phyloP scores from a whole-genome alignment of 1,140 invertebrate species.

The Sitodiplosis mosellana region DNA sequence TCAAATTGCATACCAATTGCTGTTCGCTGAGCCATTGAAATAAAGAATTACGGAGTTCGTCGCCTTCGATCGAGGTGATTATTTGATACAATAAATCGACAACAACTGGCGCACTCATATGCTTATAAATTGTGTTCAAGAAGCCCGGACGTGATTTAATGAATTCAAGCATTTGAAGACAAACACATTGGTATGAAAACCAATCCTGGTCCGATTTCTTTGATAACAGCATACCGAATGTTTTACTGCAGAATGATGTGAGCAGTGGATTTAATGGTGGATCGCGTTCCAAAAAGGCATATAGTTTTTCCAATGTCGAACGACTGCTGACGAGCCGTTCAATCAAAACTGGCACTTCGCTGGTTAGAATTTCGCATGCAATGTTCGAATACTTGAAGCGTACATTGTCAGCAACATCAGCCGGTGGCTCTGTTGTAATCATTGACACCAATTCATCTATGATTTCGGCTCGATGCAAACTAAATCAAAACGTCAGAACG shows the following conservation, averaged over 20 bases:
- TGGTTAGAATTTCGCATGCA: conserved; percentile 81
- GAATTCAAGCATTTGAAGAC: conserved; percentile 79
- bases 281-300: conserved; percentile 72
- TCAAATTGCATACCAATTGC: conserved; percentile 62
- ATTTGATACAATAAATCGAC: conserved; percentile 84
- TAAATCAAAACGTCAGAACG: conserved; percentile 26
- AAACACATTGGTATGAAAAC: conserved; percentile 78
- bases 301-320: conserved; percentile 61
- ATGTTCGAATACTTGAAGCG: conserved; percentile 84
- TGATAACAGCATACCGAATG: conserved; percentile 68
- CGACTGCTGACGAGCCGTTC: conserved; percentile 66
- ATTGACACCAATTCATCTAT: conserved; percentile 71
- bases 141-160: conserved; percentile 72
- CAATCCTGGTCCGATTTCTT: conserved; percentile 60
- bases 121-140: conserved; percentile 65
- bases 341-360: conserved; percentile 68
- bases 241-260: conserved; percentile 91
- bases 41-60: conserved; percentile 58
- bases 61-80: conserved; percentile 66
- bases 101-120: conserved; percentile 86
- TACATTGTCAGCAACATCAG: conserved; percentile 51
- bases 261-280: conserved; percentile 81
- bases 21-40: conserved; percentile 84
- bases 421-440: conserved; percentile 66
- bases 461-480: conserved; percentile 63